Conservation (phyloP, 2,113 vertebrate species). For the Cavia porcellus region DNA sequence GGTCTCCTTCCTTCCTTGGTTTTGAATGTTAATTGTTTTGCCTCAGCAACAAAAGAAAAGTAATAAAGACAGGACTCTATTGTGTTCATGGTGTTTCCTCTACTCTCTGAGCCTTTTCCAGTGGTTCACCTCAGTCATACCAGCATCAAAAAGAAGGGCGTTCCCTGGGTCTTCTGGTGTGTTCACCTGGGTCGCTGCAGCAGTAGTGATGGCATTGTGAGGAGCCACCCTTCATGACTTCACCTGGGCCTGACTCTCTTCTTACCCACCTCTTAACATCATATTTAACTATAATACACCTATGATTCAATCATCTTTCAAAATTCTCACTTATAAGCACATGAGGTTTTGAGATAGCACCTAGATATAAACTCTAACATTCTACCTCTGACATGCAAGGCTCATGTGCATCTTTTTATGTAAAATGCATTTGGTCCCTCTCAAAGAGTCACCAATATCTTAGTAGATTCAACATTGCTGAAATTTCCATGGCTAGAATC, state of each 20-base stretch:
- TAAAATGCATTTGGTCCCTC: not conserved
- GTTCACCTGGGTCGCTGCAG: no score
- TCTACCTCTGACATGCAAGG: not conserved
- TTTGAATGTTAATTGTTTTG: no score
- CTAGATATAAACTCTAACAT: not conserved
- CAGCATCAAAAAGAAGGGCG: no score
- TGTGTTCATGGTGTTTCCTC: no score
- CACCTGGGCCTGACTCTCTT: not conserved
- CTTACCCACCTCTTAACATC: not conserved
- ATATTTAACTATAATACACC: not conserved
- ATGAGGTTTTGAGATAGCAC: not conserved
- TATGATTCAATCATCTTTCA: not conserved
- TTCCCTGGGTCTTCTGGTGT: no score
- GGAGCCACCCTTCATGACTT: no score
- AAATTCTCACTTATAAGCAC: not conserved
- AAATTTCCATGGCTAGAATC: not conserved
- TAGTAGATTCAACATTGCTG: not conserved
- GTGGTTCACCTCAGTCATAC: no score
- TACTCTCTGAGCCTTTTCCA: no score
- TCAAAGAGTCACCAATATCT: not conserved
- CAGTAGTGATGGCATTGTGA: no score
- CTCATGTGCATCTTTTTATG: not conserved
- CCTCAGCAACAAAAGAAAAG: no score
- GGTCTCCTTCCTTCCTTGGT: no score
- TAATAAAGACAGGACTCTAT: no score